Conservation (phyloP, 2,888 invertebrate species). For the Drosophila austrosaltans region DNA sequence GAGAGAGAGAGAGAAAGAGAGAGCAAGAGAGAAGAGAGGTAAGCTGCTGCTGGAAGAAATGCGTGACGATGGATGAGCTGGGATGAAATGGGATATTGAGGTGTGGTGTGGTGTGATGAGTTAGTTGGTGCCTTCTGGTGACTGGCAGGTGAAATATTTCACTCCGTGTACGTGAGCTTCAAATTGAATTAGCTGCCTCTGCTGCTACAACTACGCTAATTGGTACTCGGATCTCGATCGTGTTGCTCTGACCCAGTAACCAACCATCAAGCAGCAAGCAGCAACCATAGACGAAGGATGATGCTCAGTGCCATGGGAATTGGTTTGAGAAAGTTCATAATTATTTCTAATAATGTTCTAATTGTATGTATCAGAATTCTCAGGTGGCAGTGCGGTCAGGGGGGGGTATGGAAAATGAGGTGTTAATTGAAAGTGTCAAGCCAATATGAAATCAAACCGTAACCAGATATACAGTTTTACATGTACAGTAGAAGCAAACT, state of each 20-base stretch:
- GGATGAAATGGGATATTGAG: background rate
- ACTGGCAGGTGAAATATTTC: constrained; percentile 18
- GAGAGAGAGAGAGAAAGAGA: background rate
- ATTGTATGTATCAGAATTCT: constrained; percentile 33
- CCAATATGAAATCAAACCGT: background rate
- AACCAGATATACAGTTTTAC: background rate
- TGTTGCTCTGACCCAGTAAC: constrained; percentile 40
- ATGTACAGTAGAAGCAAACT: background rate
- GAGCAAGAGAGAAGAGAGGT: background rate
- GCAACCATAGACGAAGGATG: constrained; percentile 8
- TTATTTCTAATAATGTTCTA: constrained; percentile 56
- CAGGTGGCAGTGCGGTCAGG: background rate
- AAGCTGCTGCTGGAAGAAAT: constrained; percentile 34
- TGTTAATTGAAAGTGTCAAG: constrained; percentile 29
- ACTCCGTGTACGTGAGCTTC: constrained; percentile 58
- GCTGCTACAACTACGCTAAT: constrained; percentile 23
- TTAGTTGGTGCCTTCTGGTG: constrained; percentile 24
- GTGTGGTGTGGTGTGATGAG: constrained; percentile 21
- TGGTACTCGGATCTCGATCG: constrained; percentile 39
- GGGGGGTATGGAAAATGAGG: constrained; percentile 18
- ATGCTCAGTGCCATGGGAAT: background rate
- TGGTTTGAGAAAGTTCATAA: constrained; percentile 54
- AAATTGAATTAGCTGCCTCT: constrained; percentile 1
- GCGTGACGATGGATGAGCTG: constrained; percentile 31
- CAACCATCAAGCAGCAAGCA: constrained; percentile 18